phyloP scores from a whole-genome alignment of 2,797 vertebrate genomes.

The Melanogrammus aeglefinus region DNA sequence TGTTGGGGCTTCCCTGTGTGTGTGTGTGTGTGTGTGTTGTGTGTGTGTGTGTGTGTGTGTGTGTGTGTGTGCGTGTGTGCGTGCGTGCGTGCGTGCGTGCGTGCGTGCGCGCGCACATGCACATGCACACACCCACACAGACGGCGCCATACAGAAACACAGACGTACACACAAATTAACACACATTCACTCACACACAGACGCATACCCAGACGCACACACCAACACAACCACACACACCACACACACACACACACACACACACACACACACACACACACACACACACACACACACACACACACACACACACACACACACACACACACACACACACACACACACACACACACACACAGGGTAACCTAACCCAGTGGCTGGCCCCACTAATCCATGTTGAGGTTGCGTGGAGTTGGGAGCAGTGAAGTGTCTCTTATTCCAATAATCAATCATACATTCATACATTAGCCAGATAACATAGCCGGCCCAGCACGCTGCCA shows the following conservation, averaged over 20 bases:
- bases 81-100: too few relatives aligned
- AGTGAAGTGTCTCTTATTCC: conserved; percentile 64
- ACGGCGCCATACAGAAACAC: conserved; percentile 1
- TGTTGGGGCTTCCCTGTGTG: too few relatives aligned
- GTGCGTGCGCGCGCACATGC: too few relatives aligned
- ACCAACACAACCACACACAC: conserved; percentile 15
- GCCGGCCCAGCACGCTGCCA: conserved; percentile 55
- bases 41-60: too few relatives aligned
- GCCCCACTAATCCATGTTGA: conserved; percentile 60
- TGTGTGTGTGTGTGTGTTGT: too few relatives aligned
- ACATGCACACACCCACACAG: conserved; percentile 16
- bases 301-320: conserved; percentile 21
- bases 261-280: conserved; percentile 18
- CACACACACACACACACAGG: conserved; percentile 8
- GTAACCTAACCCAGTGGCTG: conserved; percentile 51
- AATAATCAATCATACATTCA: conserved; percentile 72
- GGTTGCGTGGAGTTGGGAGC: conserved; percentile 54
- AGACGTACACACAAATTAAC: not conserved
- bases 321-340: conserved; percentile 5
- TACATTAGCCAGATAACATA: conserved; percentile 64
- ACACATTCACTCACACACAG: not conserved
- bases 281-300: conserved; percentile 9
- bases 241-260: conserved; percentile 13
- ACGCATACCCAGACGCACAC: conserved; percentile 23
- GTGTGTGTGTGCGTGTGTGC: too few relatives aligned